Conservation (phyloP, 2,113 vertebrate genomes). For the Gorsachius goisagi region DNA sequence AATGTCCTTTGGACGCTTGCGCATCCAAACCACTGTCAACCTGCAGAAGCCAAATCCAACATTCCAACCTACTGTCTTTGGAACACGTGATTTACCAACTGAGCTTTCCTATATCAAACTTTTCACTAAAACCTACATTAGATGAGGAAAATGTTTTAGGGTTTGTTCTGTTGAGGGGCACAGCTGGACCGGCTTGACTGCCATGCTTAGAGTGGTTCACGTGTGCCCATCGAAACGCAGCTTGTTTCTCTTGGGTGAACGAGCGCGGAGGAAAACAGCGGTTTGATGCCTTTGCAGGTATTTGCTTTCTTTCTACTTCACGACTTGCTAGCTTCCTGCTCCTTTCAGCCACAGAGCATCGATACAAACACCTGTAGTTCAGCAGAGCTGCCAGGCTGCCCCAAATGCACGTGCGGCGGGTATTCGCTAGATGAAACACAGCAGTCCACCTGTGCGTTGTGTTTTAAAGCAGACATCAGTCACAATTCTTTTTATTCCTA, state of each 20-base stretch:
- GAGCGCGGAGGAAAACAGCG: background rate
- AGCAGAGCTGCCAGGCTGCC: background rate
- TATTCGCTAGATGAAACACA: background rate
- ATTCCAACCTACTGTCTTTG: background rate
- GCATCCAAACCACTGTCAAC: background rate
- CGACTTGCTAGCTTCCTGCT: background rate
- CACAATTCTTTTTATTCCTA: background rate
- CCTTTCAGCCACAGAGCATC: background rate
- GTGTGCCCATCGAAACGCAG: background rate
- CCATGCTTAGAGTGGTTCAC: background rate
- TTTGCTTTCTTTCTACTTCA: background rate
- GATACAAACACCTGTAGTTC: too few species aligned
- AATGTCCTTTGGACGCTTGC: too few species aligned
- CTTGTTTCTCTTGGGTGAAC: background rate
- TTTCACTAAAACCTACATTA: background rate
- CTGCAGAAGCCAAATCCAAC: background rate
- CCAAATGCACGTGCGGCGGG: background rate
- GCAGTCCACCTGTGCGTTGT: background rate
- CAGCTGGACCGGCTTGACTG: background rate
- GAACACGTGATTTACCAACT: background rate
- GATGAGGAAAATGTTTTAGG: background rate
- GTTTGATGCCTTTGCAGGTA: too few species aligned
- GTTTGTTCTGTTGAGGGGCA: rapidly evolving
- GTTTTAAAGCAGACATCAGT: background rate
- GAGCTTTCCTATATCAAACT: background rate